Evolutionary conservation across 2,797 vertebrate genomes (phyloP).

Genomic region (Spatula versicolor): DNA sequence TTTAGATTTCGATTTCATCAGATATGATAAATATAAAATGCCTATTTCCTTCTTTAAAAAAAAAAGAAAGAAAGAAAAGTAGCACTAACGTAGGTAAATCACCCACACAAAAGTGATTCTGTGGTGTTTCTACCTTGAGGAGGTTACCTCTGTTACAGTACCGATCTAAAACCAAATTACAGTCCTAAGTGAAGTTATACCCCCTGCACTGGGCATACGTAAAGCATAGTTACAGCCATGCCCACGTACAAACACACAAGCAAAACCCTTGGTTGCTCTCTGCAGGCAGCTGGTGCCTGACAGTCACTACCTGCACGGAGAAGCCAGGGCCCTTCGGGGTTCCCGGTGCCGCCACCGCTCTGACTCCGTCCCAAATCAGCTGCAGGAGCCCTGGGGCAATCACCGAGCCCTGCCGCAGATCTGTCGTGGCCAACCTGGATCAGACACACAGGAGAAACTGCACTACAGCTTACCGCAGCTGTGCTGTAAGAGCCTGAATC

Average conservation of each 20-base stretch:
- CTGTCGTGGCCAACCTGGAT: neutral
- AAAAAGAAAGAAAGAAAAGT: neutral
- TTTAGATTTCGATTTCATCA: slow-evolving; percentile 68
- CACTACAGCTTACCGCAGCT: neutral
- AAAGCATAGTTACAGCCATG: neutral
- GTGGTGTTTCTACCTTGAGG: slow-evolving; percentile 1
- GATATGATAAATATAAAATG: slow-evolving; percentile 57
- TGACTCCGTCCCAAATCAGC: neutral
- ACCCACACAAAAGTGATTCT: slow-evolving; percentile 40
- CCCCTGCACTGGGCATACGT: neutral
- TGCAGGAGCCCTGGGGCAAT: neutral
- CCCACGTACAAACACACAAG: neutral
- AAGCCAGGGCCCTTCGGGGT: neutral
- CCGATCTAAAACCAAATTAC: neutral
- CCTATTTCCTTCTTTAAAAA: neutral
- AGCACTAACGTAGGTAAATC: slow-evolving; percentile 57
- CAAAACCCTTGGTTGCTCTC: neutral
- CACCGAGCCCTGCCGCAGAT: neutral
- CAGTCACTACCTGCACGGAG: neutral
- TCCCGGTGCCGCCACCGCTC: neutral
- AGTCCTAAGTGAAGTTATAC: neutral
- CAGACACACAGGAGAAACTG: neutral
- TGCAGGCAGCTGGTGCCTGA: neutral
- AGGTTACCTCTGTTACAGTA: neutral
- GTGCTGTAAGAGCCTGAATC: slow-evolving; percentile 9